Conservation (phyloP, 2,113 vertebrate genomes). For the Oryzias melastigma region DNA sequence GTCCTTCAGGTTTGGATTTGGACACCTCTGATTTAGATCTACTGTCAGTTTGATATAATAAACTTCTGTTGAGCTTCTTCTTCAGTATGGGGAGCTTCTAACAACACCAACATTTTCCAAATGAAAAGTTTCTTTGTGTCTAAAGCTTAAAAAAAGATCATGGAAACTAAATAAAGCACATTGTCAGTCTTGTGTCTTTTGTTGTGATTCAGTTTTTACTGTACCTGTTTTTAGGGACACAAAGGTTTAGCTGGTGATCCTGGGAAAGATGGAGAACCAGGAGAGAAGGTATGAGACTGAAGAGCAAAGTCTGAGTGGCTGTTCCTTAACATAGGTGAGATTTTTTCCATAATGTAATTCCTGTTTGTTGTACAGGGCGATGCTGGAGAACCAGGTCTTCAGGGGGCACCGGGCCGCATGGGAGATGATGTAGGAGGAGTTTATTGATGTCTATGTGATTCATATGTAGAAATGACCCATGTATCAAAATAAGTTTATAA, state of each 20-base stretch:
- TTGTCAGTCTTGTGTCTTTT: too few relatives aligned
- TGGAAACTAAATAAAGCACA: too few relatives aligned
- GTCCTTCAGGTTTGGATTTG: too few relatives aligned
- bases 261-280: slow-evolving; percentile 67
- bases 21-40: too few relatives aligned
- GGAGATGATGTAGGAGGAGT: slow-evolving; percentile 75
- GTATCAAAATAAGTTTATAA: background rate
- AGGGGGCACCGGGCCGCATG: slow-evolving; percentile 72
- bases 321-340: background rate
- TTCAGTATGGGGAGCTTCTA: too few relatives aligned
- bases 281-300: slow-evolving; percentile 67
- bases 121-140: too few relatives aligned
- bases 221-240: slow-evolving; percentile 68
- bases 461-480: background rate
- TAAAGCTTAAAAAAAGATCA: too few relatives aligned
- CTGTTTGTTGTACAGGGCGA: slow-evolving; percentile 67
- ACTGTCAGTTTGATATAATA: too few relatives aligned
- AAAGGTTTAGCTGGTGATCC: slow-evolving; percentile 68
- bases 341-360: background rate
- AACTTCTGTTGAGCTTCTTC: too few relatives aligned
- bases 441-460: background rate
- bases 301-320: background rate
- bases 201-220: too few relatives aligned
- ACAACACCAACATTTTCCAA: too few relatives aligned
- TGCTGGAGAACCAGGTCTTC: slow-evolving; percentile 59